phyloP scores from a whole-genome alignment of 2,113 vertebrate species.

The Oryzias melastigma region DNA sequence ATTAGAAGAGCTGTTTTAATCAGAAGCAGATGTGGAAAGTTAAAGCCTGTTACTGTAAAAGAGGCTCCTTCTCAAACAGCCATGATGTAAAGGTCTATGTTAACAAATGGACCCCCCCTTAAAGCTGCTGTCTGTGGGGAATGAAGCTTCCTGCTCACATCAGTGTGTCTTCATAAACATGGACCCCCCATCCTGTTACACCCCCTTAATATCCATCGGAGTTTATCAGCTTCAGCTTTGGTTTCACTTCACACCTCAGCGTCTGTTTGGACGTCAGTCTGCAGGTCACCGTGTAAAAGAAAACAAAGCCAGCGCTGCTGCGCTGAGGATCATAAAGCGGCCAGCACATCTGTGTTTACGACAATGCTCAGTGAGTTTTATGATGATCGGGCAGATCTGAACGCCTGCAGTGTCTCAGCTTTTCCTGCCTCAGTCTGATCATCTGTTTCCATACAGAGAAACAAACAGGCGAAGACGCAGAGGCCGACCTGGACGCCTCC shows the following conservation, averaged over 20 bases:
- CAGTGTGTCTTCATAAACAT: neutral
- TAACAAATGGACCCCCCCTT: conserved; percentile 16
- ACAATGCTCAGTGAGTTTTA: conserved; percentile 28
- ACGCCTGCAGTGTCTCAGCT: conserved; percentile 24
- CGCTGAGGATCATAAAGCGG: conserved; percentile 34
- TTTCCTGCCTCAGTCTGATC: conserved; percentile 40
- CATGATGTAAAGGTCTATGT: conserved; percentile 28
- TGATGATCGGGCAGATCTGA: conserved; percentile 52
- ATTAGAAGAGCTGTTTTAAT: conserved; percentile 57
- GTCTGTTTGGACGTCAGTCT: conserved; percentile 23
- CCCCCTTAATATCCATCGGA: neutral
- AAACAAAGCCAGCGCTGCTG: conserved; percentile 20
- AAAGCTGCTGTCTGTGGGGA: conserved; percentile 8
- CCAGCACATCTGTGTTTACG: conserved; percentile 58
- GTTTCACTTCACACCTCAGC: conserved; percentile 41
- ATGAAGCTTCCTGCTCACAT: conserved; percentile 28
- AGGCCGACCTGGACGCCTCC: neutral
- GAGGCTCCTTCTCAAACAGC: conserved; percentile 17
- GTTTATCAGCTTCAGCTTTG: conserved; percentile 12
- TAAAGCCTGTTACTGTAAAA: conserved; percentile 50
- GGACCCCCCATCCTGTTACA: conserved; percentile 6
- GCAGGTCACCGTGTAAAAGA: conserved; percentile 34
- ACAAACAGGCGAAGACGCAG: conserved; percentile 5
- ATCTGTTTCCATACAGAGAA: conserved; percentile 49
- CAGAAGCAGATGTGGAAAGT: conserved; percentile 62